Conservation (phyloP, 2,888 invertebrate genomes). For the Nymphalis urticae region DNA sequence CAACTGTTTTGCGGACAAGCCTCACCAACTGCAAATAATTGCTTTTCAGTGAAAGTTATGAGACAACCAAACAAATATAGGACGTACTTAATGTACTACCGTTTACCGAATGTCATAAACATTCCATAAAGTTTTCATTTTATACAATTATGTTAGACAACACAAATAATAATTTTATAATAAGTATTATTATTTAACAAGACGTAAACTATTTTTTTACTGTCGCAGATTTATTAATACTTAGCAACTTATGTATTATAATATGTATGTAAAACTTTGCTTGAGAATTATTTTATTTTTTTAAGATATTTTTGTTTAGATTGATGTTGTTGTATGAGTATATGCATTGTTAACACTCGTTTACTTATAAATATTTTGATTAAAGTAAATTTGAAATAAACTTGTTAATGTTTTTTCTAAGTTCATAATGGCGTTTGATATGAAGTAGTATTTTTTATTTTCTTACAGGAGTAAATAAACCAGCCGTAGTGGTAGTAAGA, state of each 20-base stretch:
- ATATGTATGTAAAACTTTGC: no score
- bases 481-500: slow-evolving; percentile 92
- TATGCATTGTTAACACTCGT: no score
- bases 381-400: no score
- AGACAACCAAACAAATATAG: slow-evolving; percentile 48
- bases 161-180: not conserved
- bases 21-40: slow-evolving; percentile 53
- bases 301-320: no score
- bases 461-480: slow-evolving; percentile 85
- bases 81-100: slow-evolving; percentile 47
- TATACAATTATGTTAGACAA: not conserved
- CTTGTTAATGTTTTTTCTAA: not conserved
- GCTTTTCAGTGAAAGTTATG: slow-evolving; percentile 56
- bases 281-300: no score
- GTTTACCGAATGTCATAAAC: slow-evolving; percentile 31
- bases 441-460: not conserved
- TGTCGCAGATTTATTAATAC: no score
- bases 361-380: no score
- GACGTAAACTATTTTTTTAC: no score
- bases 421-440: not conserved
- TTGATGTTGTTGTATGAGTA: no score
- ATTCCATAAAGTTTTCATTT: not conserved
- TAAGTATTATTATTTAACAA: no score
- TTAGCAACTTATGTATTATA: no score
- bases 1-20: slow-evolving; percentile 50